These are phyloP conservation scores for Bos taurus DNA, from an alignment of 2,113 vertebrate species.

Conservation along the genomic window DNA sequence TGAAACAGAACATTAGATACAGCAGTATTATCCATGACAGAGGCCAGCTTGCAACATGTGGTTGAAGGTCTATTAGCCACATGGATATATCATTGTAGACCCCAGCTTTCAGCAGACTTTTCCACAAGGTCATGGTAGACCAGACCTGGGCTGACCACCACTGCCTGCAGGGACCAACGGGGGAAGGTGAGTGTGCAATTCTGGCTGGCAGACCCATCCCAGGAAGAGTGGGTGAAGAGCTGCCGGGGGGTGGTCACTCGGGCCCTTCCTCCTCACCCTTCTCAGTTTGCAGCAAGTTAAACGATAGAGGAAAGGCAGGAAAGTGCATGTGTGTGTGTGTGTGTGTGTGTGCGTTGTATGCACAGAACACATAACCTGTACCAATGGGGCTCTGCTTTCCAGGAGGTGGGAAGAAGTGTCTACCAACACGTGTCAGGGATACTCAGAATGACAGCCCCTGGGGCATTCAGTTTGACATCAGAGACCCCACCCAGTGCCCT, in stretches of 20 bases:
- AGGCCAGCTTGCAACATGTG: background rate
- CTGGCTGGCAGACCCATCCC: no score
- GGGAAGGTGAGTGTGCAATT: accelerated
- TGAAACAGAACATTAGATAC: background rate
- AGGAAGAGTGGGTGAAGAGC: no score
- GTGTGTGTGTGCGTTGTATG: background rate
- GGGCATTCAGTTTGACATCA: background rate
- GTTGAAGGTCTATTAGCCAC: background rate
- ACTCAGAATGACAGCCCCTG: background rate
- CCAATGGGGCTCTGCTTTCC: background rate
- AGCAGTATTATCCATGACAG: background rate
- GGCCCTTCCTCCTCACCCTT: no score
- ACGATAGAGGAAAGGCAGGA: accelerated
- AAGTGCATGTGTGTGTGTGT: background rate
- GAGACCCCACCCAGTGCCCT: background rate
- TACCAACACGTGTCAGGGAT: no score
- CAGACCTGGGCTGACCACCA: background rate
- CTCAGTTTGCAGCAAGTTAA: background rate
- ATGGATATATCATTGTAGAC: background rate
- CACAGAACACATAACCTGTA: background rate
- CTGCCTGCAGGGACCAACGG: no score
- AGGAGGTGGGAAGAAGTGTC: background rate
- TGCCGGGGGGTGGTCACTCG: accelerated
- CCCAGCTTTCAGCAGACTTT: background rate
- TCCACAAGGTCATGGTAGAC: background rate